Evolutionary conservation across 1,140 invertebrate genomes (phyloP), one percentile per base, ranked within the genome.

Genomic region (Drosophila pectinifera): DNA sequence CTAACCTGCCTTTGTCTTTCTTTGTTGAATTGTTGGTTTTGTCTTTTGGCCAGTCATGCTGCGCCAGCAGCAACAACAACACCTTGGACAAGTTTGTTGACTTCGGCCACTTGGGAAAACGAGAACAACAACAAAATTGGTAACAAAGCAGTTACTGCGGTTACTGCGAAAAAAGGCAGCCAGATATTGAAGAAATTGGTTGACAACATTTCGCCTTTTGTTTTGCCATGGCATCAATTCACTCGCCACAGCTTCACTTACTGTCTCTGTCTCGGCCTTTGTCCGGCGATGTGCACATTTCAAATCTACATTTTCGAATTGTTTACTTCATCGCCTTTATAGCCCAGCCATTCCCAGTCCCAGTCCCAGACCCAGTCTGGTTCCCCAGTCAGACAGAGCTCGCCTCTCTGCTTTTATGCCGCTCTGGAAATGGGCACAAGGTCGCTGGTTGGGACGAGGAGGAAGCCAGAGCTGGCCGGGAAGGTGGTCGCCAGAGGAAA

Each of bases 21-120:
- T 51, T 53, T 53, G 58, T 57, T 70, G 49, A 62, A 24, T 28
- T 28, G 22, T 22, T 56, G 45, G 42, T 26, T 74, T 61, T 73
- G n/a, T n/a, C n/a, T 13, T 85, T 84, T 51, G 73, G 67, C 68
- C 68, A 85, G 78, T 86, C 82, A 85, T 81, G 51, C 36, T 58
- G 63, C 36, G 58, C n/a, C 34, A 41, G 56, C 58, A 39, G 34
- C 62, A 48, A 55, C 59, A 78, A 43, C 62, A 56, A 58, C 58
- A 77, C 79, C 83, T 86, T 86, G 82, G 73, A 79, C 69, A 82
- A 86, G 82, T 86, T 86, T 86, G 80, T 86, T 86, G 82, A 86
- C 82, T 88, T 67, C 75, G 18, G 31, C 11, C 48, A 51, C 31
- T 74, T 63, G 72, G 45, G 62, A 78, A 73, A 79, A 85, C 64